These are phyloP conservation scores for Cephus cinctus DNA, from an alignment of 1,140 invertebrate genomes.

Conservation along the genomic window DNA sequence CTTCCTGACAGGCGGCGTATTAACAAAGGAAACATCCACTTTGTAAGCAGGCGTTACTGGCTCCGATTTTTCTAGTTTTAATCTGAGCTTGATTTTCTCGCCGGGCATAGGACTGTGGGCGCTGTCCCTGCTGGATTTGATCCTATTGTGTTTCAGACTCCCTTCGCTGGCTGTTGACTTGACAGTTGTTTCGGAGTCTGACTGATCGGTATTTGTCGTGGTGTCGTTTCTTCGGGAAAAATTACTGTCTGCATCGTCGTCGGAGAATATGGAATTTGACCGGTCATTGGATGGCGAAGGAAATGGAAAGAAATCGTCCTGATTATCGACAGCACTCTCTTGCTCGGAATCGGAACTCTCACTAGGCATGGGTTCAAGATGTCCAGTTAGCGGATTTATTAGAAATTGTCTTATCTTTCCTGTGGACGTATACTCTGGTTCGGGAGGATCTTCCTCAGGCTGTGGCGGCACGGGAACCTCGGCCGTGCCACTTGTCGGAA, in stretches of 20 bases:
- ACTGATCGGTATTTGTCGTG: slow-evolving; percentile 61
- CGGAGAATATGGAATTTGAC: slow-evolving; percentile 64
- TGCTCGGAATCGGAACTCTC: slow-evolving; percentile 59
- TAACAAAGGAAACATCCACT: slow-evolving; percentile 75
- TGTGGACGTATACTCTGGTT: slow-evolving; percentile 53
- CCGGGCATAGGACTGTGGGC: slow-evolving; percentile 55
- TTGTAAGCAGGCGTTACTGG: slow-evolving; percentile 75
- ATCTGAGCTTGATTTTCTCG: slow-evolving; percentile 80
- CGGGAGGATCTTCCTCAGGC: slow-evolving; percentile 27
- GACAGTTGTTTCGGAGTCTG: slow-evolving; percentile 63
- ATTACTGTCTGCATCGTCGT: slow-evolving; percentile 59
- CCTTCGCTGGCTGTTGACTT: slow-evolving; percentile 60
- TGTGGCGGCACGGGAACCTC: slow-evolving; percentile 25
- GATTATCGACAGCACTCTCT: slow-evolving; percentile 56
- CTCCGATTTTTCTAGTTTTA: slow-evolving; percentile 82
- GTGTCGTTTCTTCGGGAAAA: slow-evolving; percentile 56
- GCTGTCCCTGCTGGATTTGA: slow-evolving; percentile 46
- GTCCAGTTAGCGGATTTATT: slow-evolving; percentile 84
- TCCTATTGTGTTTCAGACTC: slow-evolving; percentile 51
- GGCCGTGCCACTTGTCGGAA: slow-evolving; percentile 15
- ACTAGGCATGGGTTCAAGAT: slow-evolving; percentile 77
- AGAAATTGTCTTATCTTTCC: slow-evolving; percentile 72
- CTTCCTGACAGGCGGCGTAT: slow-evolving; percentile 56
- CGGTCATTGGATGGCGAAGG: slow-evolving; percentile 57
- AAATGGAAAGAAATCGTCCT: slow-evolving; percentile 60